Evolutionary conservation across 1,140 invertebrate genomes (phyloP).

Genomic region (Macrostomum lignano): DNA sequence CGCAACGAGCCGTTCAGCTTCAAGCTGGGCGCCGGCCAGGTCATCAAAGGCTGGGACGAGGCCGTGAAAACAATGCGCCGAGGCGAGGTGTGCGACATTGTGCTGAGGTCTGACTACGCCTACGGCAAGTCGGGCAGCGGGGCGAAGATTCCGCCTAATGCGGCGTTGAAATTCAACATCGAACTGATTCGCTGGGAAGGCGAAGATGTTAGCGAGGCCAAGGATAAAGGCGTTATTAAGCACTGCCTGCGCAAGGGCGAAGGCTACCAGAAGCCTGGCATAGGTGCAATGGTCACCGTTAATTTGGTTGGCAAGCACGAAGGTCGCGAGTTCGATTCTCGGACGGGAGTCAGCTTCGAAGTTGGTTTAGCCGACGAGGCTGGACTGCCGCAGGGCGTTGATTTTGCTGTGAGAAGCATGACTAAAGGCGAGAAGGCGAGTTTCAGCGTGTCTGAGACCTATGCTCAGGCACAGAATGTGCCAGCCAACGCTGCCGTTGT

Average conservation of each 20-base stretch:
- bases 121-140: constrained; percentile 2
- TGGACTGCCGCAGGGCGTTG: constrained; percentile 2
- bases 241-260: not conserved
- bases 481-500: not conserved
- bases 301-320: not conserved
- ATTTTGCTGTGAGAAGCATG: constrained; percentile 5
- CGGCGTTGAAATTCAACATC: constrained; percentile 5
- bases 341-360: constrained; percentile 1
- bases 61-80: constrained; percentile 1
- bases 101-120: constrained; percentile 2
- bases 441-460: not conserved
- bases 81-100: constrained; percentile 5
- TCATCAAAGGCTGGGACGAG: constrained; percentile 6
- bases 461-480: constrained; percentile 1
- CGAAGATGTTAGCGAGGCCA: constrained; percentile 4
- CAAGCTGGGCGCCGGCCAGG: constrained; percentile 3
- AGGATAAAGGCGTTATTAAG: constrained; percentile 3
- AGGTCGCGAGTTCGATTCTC: not conserved
- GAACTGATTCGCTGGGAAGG: constrained; percentile 5
- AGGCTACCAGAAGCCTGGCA: not conserved
- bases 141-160: constrained; percentile 3
- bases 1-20: constrained; percentile 5
- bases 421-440: not conserved
- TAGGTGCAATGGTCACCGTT: not conserved
- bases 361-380: not conserved